Conservation (phyloP, 2,797 vertebrate species). For the Antennarius maculatus region DNA sequence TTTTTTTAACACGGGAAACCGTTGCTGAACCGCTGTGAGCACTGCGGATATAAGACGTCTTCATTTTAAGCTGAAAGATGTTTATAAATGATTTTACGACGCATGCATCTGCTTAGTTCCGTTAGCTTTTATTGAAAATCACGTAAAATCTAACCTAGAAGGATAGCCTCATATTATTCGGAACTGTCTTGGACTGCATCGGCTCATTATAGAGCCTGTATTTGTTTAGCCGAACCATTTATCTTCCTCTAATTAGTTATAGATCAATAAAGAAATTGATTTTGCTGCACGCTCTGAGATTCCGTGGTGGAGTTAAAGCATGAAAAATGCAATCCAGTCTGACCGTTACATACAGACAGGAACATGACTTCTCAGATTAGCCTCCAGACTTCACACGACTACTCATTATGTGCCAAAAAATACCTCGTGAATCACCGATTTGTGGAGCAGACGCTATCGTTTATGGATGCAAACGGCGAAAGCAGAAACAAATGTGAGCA, state of each 20-base stretch:
- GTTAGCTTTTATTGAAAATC: conserved; percentile 39
- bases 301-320: conserved; percentile 75
- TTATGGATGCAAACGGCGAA: conserved; percentile 32
- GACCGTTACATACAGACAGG: conserved; percentile 73
- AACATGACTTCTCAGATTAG: conserved; percentile 76
- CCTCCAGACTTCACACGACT: conserved; percentile 59
- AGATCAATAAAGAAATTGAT: conserved; percentile 87
- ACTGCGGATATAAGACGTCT: conserved; percentile 24
- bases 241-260: conserved; percentile 85
- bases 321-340: conserved; percentile 72
- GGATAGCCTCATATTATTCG: conserved; percentile 60
- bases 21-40: conserved; percentile 35
- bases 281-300: conserved; percentile 78
- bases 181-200: conserved; percentile 70
- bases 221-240: conserved; percentile 83
- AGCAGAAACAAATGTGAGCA: conserved; percentile 38
- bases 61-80: conserved; percentile 8
- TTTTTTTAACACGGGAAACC: conserved; percentile 46
- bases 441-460: neutral
- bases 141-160: conserved; percentile 40
- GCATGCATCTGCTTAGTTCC: conserved; percentile 25
- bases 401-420: conserved; percentile 58
- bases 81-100: conserved; percentile 8
- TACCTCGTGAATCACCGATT: conserved; percentile 41
- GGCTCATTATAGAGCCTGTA: conserved; percentile 80